Evolutionary conservation across 2,113 vertebrate species (phyloP).

Genomic region (Anhinga anhinga): DNA sequence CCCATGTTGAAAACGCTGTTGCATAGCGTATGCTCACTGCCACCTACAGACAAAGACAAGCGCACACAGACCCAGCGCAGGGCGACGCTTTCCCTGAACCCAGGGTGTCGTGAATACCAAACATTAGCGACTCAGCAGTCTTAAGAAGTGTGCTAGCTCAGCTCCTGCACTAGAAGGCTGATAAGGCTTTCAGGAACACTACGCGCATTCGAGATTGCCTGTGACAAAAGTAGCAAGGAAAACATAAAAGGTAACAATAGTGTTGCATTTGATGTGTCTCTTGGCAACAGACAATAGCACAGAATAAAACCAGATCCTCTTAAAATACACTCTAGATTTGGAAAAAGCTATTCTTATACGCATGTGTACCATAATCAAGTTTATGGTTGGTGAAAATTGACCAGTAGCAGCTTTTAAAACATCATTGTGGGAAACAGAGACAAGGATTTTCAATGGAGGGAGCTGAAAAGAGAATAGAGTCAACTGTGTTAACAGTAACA

Average conservation of each 20-base stretch:
- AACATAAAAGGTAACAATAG: background rate
- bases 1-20: background rate
- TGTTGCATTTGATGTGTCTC: background rate
- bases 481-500: background rate
- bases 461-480: background rate
- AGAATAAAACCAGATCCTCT: background rate
- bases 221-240: background rate
- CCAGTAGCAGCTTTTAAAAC: background rate
- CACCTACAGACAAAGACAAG: conserved; percentile 30
- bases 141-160: background rate
- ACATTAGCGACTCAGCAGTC: background rate
- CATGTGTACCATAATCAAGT: rapidly evolving
- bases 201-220: background rate
- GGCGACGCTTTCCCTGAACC: background rate
- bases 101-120: background rate
- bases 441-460: background rate
- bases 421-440: background rate
- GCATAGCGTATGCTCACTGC: background rate
- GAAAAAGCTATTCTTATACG: background rate
- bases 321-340: background rate
- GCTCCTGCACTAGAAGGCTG: background rate
- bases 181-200: background rate
- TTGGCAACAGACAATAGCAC: background rate
- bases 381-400: background rate
- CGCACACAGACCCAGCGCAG: background rate